These are phyloP conservation scores for Cairina moschata DNA, from an alignment of 2,113 vertebrate species.

Conservation along the genomic window DNA sequence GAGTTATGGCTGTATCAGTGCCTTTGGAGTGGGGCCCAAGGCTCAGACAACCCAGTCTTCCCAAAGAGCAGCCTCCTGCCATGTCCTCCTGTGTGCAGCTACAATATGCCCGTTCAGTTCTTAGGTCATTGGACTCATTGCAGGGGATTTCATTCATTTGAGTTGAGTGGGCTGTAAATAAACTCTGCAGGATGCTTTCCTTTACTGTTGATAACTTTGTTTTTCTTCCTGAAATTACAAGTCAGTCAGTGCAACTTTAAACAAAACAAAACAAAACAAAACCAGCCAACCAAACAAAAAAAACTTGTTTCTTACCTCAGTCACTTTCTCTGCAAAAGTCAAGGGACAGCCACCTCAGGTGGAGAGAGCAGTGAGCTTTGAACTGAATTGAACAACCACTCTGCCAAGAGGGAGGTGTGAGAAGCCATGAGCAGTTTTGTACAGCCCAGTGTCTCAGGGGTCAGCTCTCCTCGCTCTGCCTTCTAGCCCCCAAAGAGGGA, in stretches of 20 bases:
- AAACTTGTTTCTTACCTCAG: neutral
- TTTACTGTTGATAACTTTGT: neutral
- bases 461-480: neutral
- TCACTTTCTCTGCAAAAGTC: neutral
- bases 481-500: neutral
- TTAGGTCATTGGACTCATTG: neutral
- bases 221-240: neutral
- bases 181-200: neutral
- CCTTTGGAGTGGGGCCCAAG: neutral
- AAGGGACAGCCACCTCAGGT: neutral
- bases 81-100: rapidly evolving
- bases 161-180: neutral
- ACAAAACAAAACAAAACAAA: too few species aligned
- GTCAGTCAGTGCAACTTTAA: neutral
- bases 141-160: neutral
- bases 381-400: neutral
- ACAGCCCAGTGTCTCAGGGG: neutral
- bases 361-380: neutral
- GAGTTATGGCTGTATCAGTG: rapidly evolving
- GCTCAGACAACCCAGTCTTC: neutral
- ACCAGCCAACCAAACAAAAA: too few species aligned
- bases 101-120: neutral
- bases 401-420: neutral
- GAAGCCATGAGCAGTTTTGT: neutral
- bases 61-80: rapidly evolving